Evolutionary conservation across 2,113 vertebrate species (phyloP).

Genomic region (Nycticryphes semicollaris): DNA sequence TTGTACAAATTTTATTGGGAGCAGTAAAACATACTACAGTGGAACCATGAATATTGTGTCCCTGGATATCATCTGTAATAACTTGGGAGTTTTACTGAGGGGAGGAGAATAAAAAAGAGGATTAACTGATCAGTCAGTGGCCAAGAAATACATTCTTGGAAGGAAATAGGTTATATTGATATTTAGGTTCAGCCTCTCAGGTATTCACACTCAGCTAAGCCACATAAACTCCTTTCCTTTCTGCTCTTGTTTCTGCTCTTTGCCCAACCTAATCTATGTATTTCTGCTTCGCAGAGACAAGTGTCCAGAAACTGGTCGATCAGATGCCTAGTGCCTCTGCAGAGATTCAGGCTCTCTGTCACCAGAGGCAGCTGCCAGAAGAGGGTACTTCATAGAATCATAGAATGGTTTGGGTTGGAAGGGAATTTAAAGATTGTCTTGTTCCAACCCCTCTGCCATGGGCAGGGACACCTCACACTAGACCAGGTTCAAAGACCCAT

Average conservation of each 20-base stretch:
- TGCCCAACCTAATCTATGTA: background rate
- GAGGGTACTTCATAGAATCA: background rate
- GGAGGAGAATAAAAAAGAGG: constrained; percentile 22
- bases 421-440: background rate
- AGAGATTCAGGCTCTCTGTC: background rate
- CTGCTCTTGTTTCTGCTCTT: background rate
- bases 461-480: background rate
- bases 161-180: background rate
- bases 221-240: background rate
- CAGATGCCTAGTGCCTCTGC: background rate
- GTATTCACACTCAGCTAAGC: background rate
- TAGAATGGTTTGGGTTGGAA: background rate
- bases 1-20: constrained; percentile 17
- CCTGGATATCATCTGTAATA: constrained; percentile 32
- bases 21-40: constrained; percentile 27
- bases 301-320: fast-evolving
- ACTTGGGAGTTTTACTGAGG: constrained; percentile 9
- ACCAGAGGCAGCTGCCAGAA: background rate
- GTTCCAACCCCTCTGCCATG: background rate
- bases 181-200: background rate
- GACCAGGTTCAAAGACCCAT: background rate
- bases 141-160: constrained; percentile 19
- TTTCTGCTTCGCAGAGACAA: background rate
- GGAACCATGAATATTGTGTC: constrained; percentile 9
- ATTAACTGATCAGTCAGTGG: constrained; percentile 27